Evolutionary conservation across 2,797 vertebrate genomes (phyloP).

Genomic region (Ataeniobius toweri): DNA sequence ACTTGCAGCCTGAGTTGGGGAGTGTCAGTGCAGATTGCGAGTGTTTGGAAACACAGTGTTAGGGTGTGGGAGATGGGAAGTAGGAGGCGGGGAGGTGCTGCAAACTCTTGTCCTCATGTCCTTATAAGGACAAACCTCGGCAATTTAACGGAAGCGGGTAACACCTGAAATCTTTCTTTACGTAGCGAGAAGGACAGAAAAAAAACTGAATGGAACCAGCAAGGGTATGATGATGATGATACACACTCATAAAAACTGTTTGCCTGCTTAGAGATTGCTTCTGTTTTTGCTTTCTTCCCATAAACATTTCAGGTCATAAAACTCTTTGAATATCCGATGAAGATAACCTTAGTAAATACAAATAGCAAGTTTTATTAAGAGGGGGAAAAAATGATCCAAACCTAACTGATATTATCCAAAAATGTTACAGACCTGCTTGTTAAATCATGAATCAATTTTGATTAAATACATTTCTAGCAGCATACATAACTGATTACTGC

Average conservation of each 20-base stretch:
- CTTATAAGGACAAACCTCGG: slow-evolving; percentile 74
- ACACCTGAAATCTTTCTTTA: slow-evolving; percentile 67
- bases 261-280: not conserved
- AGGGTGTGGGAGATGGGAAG: slow-evolving; percentile 63
- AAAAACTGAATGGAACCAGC: not conserved
- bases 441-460: not conserved
- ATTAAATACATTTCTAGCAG: not conserved
- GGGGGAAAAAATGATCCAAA: too few relatives aligned
- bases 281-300: not conserved
- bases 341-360: too few relatives aligned
- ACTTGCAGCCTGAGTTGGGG: slow-evolving; percentile 40
- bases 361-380: too few relatives aligned
- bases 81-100: slow-evolving; percentile 54
- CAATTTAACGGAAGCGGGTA: slow-evolving; percentile 34
- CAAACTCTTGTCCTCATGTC: slow-evolving; percentile 55
- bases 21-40: slow-evolving; percentile 60
- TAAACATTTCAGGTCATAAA: not conserved
- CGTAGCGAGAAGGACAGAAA: slow-evolving; percentile 6
- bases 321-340: not conserved
- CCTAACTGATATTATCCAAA: too few relatives aligned
- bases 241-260: not conserved
- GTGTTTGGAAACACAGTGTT: slow-evolving; percentile 41
- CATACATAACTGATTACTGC: not conserved
- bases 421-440: not conserved
- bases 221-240: not conserved